Conservation (phyloP, 2,113 vertebrate species). For the Nerophis lumbriciformis region DNA sequence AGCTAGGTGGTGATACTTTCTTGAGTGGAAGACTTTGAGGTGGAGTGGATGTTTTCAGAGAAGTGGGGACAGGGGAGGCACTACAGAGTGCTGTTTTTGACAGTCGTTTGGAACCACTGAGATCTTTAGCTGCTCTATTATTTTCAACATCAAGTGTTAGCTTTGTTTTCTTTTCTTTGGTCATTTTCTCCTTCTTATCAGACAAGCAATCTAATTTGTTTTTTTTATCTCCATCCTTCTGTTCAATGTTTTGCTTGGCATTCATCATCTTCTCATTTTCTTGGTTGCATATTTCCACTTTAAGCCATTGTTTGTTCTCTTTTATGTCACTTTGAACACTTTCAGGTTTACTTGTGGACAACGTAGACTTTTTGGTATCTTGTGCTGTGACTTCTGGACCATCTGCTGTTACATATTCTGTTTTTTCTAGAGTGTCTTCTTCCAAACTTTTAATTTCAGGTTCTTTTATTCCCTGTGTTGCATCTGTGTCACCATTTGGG, state of each 20-base stretch:
- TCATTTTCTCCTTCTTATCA: neutral
- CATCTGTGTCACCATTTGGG: neutral
- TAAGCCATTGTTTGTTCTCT: neutral
- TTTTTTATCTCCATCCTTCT: slow-evolving; percentile 7
- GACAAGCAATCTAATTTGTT: slow-evolving; percentile 3
- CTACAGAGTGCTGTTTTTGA: slow-evolving; percentile 1
- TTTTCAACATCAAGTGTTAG: slow-evolving; percentile 12
- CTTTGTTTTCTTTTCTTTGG: slow-evolving; percentile 15
- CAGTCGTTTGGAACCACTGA: slow-evolving; percentile 12
- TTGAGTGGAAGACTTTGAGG: slow-evolving; percentile 31
- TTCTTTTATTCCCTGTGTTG: neutral
- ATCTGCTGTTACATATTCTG: neutral
- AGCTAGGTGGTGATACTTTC: slow-evolving; percentile 50
- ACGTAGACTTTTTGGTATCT: neutral
- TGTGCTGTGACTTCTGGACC: neutral
- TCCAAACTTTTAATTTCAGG: neutral
- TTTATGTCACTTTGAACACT: neutral
- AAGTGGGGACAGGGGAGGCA: slow-evolving; percentile 15
- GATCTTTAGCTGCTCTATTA: neutral
- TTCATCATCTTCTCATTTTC: slow-evolving; percentile 3
- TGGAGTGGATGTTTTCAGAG: slow-evolving; percentile 16
- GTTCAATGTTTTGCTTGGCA: neutral
- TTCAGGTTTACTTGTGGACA: neutral
- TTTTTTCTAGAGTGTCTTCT: neutral
- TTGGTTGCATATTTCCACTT: neutral